Percentiles rank a stretch among this genome's conserved stretches.
phyloP scores from a whole-genome alignment of 2,797 vertebrate genomes.

The Decapterus maruadsi region DNA sequence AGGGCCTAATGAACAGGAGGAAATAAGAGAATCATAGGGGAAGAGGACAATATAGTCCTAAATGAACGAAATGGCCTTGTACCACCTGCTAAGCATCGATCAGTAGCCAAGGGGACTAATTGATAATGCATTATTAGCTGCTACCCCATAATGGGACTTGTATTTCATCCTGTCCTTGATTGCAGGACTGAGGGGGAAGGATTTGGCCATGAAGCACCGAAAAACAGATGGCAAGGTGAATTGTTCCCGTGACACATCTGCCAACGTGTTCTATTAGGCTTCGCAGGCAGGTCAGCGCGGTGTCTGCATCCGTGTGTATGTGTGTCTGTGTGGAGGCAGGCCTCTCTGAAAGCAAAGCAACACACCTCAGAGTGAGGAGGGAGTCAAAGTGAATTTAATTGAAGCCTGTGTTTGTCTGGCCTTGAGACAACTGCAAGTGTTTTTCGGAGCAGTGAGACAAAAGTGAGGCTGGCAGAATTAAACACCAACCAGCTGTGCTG shows the following conservation, averaged over 20 bases:
- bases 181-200: conserved; percentile 57
- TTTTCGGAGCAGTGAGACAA: conserved; percentile 59
- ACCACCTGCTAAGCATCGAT: conserved; percentile 88
- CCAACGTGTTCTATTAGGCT: conserved; percentile 74
- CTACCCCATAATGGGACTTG: conserved; percentile 84
- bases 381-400: conserved; percentile 69
- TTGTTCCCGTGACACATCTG: conserved; percentile 83
- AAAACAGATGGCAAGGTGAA: conserved; percentile 89
- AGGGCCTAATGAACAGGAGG: conserved; percentile 81
- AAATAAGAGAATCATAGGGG: conserved; percentile 79
- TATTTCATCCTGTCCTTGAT: conserved; percentile 87
- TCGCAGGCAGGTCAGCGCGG: conserved; percentile 71
- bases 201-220: conserved; percentile 75
- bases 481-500: conserved; percentile 61
- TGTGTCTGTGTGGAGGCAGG: conserved; percentile 29
- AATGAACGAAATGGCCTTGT: conserved; percentile 82
- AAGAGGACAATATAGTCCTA: conserved; percentile 77
- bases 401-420: conserved; percentile 69
- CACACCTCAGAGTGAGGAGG: conserved; percentile 45
- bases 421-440: conserved; percentile 61
- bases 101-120: conserved; percentile 86
- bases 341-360: conserved; percentile 47
- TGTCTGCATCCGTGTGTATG: conserved; percentile 9
- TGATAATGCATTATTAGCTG: conserved; percentile 89
- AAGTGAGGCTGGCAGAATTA: conserved; percentile 52